Base-by-base conservation (phyloP, 2,888 invertebrate species). In the Rugalucina vietnamica region DNA sequence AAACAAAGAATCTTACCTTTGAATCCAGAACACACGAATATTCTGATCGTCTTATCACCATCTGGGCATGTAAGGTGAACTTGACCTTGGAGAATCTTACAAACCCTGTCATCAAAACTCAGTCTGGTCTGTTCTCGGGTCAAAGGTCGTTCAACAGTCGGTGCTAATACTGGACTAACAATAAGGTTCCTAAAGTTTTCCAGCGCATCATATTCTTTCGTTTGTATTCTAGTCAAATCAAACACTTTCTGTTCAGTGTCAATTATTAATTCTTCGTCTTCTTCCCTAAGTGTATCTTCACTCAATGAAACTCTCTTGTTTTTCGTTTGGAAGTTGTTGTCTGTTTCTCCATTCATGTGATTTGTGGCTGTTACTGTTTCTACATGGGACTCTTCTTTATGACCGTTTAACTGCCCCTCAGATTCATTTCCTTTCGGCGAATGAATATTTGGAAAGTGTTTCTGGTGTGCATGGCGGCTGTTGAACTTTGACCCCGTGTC, bases 91-190 rank as follows among this genome's bases (percentile, higher is more conserved):
- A 94, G 81, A 34, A 93, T 90, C 70, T 88, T 87, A 8, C 76
- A 83, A 80, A 92, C 90, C 49, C 86, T 85, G 37, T 93, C 93
- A 12, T 82, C 87, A 21, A 85, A 78, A 14, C 82, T 85, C 1
- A 91, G 71, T 77, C 90, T 83, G 24, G 88, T 88, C 76, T 89
- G 90, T 39, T 92, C 92, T 24, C 92, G 79, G 0, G 92, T 92
- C 80, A 89, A 84, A 27, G 92, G 93, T 73, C 93, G 80, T 70
- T 82, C 81, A 34, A 92, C 84, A 39, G 88, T 78, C 1, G 93
- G 92, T 0, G 92, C 93, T 18, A 91, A 91, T 8, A 93, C 91
- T 0, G 93, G 93, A 77, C 92, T 92, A 1, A 91, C 82, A 32
- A 87, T 85, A 29, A 91, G 71, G 10, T 88, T 74, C 50, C 90